Percentiles rank a stretch among this genome's conserved stretches.
Conservation (phyloP, 2,888 invertebrate genomes). For the Ornithoptera priamus region DNA sequence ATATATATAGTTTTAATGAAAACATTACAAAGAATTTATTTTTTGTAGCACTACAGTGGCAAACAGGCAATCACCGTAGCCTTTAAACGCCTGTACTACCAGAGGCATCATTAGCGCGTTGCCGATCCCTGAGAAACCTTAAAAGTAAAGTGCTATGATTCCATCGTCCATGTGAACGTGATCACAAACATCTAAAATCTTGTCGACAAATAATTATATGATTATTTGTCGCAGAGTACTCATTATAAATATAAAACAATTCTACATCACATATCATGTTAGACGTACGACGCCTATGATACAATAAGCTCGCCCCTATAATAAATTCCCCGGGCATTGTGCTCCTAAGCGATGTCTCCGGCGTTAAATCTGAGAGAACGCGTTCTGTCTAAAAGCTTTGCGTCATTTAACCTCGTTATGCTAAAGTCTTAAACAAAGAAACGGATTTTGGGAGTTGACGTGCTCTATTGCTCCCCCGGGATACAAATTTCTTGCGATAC, state of each 20-base stretch:
- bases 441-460: constrained; percentile 47
- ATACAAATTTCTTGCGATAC: constrained; percentile 21
- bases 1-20: too few species aligned
- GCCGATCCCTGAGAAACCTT: too few species aligned
- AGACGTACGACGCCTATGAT: constrained; percentile 6
- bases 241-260: constrained; percentile 2
- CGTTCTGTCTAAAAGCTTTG: constrained; percentile 70
- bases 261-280: constrained; percentile 1
- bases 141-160: too few species aligned
- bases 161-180: too few species aligned
- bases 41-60: too few species aligned
- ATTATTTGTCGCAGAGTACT: too few species aligned
- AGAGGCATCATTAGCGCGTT: too few species aligned
- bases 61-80: too few species aligned
- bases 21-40: too few species aligned
- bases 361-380: constrained; percentile 54
- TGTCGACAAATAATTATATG: too few species aligned
- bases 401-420: constrained; percentile 59
- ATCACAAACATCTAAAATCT: too few species aligned
- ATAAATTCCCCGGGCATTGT: constrained; percentile 49
- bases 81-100: too few species aligned
- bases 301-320: constrained; percentile 27
- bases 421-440: constrained; percentile 56
- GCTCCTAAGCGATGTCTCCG: constrained; percentile 45
- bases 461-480: constrained; percentile 40